These are phyloP conservation scores for Heliconius ethilla DNA, from an alignment of 2,888 invertebrate genomes.

Conservation along the genomic window DNA sequence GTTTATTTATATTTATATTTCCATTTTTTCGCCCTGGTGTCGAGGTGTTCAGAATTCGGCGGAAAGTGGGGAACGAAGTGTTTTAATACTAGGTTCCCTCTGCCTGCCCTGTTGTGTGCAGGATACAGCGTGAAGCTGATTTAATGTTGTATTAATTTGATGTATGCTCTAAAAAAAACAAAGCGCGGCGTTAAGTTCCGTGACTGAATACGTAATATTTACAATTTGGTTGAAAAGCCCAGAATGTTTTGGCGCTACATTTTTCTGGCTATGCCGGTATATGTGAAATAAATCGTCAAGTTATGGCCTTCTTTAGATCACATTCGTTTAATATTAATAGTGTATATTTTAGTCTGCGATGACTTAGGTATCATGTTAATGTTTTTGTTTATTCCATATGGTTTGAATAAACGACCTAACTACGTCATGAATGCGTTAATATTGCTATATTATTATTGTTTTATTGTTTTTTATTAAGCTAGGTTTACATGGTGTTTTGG, in stretches of 20 bases:
- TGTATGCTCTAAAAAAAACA: background rate
- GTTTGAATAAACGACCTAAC: background rate
- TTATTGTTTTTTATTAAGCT: background rate
- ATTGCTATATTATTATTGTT: background rate
- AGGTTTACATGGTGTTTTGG: background rate
- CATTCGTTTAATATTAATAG: constrained; percentile 40
- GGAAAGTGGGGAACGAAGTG: too few relatives aligned
- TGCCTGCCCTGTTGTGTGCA: too few relatives aligned
- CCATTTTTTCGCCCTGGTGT: too few relatives aligned
- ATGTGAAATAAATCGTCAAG: background rate
- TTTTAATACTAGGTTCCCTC: too few relatives aligned
- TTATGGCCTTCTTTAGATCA: constrained; percentile 31
- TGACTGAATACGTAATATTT: background rate
- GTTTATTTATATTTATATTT: too few relatives aligned
- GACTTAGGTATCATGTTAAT: constrained; percentile 25
- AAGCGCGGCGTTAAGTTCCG: background rate
- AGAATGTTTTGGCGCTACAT: too few relatives aligned
- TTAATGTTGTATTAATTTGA: background rate
- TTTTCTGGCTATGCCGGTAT: background rate
- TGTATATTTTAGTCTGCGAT: constrained; percentile 25
- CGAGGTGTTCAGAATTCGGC: too few relatives aligned
- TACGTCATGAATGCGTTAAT: background rate
- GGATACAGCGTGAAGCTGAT: too few relatives aligned
- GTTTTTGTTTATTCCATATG: constrained; percentile 1
- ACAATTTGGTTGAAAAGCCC: background rate